Evolutionary conservation across 2,113 vertebrate genomes (phyloP).

Genomic region (Empidonax alnorum): DNA sequence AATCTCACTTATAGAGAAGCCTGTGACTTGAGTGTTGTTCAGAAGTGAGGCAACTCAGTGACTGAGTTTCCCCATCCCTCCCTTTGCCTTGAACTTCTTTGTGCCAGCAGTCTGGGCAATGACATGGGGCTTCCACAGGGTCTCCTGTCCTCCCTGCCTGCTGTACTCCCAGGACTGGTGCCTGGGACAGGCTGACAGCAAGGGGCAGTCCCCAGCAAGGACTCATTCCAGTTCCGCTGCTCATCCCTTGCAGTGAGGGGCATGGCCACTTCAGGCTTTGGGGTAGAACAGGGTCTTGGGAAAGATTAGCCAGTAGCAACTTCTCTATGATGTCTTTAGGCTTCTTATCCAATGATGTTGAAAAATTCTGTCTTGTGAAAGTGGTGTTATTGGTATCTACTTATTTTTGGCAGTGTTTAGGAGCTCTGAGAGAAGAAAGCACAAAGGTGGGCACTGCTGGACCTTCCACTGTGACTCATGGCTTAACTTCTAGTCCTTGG

Average conservation of each 20-base stretch:
- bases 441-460: neutral
- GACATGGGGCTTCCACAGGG: neutral
- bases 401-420: neutral
- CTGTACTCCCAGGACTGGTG: neutral
- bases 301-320: neutral
- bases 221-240: neutral
- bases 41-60: neutral
- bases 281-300: accelerated
- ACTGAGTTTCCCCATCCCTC: neutral
- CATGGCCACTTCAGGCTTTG: accelerated
- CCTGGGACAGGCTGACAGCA: neutral
- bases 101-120: neutral
- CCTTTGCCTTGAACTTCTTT: neutral
- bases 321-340: neutral
- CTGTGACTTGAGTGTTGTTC: neutral
- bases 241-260: accelerated
- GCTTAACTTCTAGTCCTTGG: neutral
- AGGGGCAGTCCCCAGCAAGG: neutral
- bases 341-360: neutral
- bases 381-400: neutral
- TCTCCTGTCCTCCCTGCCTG: neutral
- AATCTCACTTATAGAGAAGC: neutral
- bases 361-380: neutral
- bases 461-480: neutral
- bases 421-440: neutral